Conservation (phyloP, 2,888 invertebrate genomes). For the Cordilura impudica region DNA sequence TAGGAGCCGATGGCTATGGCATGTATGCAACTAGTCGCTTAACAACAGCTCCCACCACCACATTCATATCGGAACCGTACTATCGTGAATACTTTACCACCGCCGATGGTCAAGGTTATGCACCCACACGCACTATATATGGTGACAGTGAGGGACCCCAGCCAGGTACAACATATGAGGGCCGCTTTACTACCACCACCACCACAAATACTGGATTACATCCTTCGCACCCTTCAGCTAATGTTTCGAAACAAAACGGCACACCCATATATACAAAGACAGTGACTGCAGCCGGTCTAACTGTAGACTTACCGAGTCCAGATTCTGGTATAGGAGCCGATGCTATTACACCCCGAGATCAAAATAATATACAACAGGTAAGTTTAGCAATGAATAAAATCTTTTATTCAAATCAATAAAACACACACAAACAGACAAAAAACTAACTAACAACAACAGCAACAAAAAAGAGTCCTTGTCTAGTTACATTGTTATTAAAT, state of each 20-base stretch:
- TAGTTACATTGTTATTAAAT: constrained; percentile 4
- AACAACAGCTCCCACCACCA: constrained; percentile 74
- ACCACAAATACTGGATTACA: constrained; percentile 64
- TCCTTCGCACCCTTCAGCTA: constrained; percentile 65
- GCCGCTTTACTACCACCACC: constrained; percentile 74
- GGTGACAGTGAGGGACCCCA: constrained; percentile 76
- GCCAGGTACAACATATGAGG: constrained; percentile 76
- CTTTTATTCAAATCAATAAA: neutral
- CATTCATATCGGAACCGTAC: constrained; percentile 86
- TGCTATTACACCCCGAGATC: constrained; percentile 93
- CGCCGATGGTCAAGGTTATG: constrained; percentile 79
- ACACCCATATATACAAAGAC: constrained; percentile 77
- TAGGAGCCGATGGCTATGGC: constrained; percentile 77
- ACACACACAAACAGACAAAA: too few species aligned
- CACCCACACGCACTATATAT: constrained; percentile 75
- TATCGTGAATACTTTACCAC: constrained; percentile 85
- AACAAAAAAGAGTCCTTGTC: constrained; percentile 1
- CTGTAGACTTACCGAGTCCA: constrained; percentile 95
- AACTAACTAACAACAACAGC: too few species aligned
- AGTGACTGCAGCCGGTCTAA: constrained; percentile 87
- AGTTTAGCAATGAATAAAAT: constrained; percentile 75
- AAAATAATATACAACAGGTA: constrained; percentile 93
- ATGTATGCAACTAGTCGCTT: constrained; percentile 76
- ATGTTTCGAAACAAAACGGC: constrained; percentile 65
- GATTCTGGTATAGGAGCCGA: constrained; percentile 97